phyloP scores from a whole-genome alignment of 2,888 invertebrate species.

The Monochamus alternatus region DNA sequence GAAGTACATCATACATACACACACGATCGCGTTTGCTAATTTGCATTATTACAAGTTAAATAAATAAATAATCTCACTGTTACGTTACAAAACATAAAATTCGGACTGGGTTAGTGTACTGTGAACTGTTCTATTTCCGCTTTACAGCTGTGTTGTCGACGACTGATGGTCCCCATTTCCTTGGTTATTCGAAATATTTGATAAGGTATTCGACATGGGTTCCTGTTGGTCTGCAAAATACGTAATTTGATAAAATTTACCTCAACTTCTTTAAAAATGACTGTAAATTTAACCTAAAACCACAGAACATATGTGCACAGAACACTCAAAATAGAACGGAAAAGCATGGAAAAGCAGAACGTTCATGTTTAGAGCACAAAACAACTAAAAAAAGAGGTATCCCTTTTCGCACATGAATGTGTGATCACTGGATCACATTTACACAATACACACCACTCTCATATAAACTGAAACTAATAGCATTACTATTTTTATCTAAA shows the following conservation, averaged over 20 bases:
- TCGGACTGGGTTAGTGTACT: background rate
- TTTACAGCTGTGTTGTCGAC: conserved; percentile 4
- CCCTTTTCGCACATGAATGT: too few relatives aligned
- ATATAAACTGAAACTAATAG: too few relatives aligned
- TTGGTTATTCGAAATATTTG: background rate
- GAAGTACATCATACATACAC: background rate
- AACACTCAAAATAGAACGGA: background rate
- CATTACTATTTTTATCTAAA: too few relatives aligned
- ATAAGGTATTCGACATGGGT: background rate
- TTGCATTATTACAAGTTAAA: background rate
- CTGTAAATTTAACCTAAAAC: conserved; percentile 8
- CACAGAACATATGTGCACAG: background rate
- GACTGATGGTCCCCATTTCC: background rate
- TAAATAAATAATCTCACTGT: background rate
- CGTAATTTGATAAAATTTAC: background rate
- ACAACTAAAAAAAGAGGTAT: too few relatives aligned
- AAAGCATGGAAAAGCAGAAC: background rate
- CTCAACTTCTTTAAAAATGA: background rate
- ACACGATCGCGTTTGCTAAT: background rate
- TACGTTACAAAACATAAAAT: background rate
- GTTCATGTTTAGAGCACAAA: too few relatives aligned
- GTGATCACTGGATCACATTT: too few relatives aligned
- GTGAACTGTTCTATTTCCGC: background rate
- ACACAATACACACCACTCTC: too few relatives aligned
- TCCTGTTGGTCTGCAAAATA: conserved; percentile 2